Conservation (phyloP, 1,140 invertebrate genomes). For the Drosophila bifasciata region DNA sequence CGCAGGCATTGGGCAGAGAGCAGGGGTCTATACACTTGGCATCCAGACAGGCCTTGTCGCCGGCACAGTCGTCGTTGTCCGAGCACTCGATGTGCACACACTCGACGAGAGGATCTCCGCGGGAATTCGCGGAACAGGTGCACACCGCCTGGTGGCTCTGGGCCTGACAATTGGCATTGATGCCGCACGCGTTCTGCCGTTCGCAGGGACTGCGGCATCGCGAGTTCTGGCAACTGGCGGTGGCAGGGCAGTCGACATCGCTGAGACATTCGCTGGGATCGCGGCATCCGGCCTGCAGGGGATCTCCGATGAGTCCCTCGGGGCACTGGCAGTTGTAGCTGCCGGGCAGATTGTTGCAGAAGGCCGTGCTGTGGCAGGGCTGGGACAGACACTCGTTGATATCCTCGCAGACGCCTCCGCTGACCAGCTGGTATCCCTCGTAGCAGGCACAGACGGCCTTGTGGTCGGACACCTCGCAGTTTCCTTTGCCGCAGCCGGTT, state of each 20-base stretch:
- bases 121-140: constrained; percentile 90
- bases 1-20: constrained; percentile 91
- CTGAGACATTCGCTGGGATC: constrained; percentile 92
- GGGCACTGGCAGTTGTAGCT: constrained; percentile 90
- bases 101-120: constrained; percentile 89
- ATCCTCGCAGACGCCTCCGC: constrained; percentile 90
- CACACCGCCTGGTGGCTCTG: constrained; percentile 89
- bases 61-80: constrained; percentile 90
- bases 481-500: constrained; percentile 90
- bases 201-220: constrained; percentile 93
- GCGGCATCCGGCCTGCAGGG: constrained; percentile 88
- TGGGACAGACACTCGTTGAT: constrained; percentile 91
- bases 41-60: constrained; percentile 90
- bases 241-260: constrained; percentile 91
- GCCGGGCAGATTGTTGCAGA: constrained; percentile 91
- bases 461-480: constrained; percentile 89
- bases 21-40: constrained; percentile 93
- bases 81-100: constrained; percentile 91
- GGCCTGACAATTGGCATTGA: constrained; percentile 90
- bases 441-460: constrained; percentile 90
- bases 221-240: constrained; percentile 90
- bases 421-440: constrained; percentile 88
- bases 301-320: constrained; percentile 92
- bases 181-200: constrained; percentile 87
- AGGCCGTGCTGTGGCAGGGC: constrained; percentile 91